Percentiles rank a stretch among this genome's conserved stretches.
These are phyloP conservation scores for Silurus asotus DNA, from an alignment of 2,113 vertebrate genomes.

Conservation along the genomic window DNA sequence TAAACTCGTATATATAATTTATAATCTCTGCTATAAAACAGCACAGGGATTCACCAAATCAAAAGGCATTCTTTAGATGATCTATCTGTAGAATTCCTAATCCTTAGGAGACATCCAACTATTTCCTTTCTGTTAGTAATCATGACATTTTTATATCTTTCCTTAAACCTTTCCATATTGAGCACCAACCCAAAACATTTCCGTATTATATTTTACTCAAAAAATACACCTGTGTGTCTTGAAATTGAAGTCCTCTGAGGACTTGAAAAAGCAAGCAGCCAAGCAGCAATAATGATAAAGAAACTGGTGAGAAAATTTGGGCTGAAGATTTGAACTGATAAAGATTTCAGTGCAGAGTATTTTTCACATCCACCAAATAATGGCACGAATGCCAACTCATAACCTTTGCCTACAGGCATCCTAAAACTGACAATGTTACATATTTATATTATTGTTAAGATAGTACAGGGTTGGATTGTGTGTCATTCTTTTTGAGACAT, in stretches of 20 bases:
- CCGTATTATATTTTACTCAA: not conserved
- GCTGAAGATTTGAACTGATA: not conserved
- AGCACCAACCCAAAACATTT: not conserved
- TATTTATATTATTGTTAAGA: too few relatives aligned
- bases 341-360: not conserved
- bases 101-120: constrained; percentile 13
- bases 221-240: not conserved
- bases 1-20: not conserved
- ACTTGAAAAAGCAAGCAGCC: not conserved
- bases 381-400: not conserved
- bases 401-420: not conserved
- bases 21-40: not conserved
- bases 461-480: not conserved
- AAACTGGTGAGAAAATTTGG: not conserved
- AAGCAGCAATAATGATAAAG: not conserved
- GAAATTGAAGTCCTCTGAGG: not conserved
- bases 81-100: constrained; percentile 3
- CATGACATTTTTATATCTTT: constrained; percentile 35
- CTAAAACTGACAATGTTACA: not conserved
- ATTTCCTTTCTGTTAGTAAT: constrained; percentile 57
- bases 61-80: constrained; percentile 28
- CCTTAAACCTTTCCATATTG: not conserved
- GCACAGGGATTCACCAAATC: not conserved
- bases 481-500: not conserved
- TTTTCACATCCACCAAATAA: not conserved